phyloP scores from a whole-genome alignment of 2,888 invertebrate genomes.

The Kryphioiulus occultus region DNA sequence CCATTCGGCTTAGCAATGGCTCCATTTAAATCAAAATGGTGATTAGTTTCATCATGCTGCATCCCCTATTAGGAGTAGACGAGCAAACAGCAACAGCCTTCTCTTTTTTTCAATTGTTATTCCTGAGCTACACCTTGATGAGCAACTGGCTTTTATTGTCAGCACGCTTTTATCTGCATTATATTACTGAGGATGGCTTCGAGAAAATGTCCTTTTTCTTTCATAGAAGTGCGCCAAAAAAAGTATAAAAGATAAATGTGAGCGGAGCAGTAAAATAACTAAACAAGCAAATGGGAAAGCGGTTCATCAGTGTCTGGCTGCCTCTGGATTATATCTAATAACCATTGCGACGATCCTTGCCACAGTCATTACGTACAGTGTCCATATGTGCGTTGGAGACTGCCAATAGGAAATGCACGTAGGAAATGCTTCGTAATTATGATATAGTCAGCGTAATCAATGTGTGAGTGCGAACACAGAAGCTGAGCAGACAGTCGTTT shows the following conservation, averaged over 20 bases:
- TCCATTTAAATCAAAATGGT: constrained; percentile 36
- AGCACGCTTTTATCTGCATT: constrained; percentile 35
- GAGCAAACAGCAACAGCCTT: neutral
- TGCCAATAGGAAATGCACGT: neutral
- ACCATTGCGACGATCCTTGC: constrained; percentile 22
- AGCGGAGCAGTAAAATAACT: neutral
- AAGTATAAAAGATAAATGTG: constrained; percentile 28
- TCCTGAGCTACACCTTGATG: constrained; percentile 24
- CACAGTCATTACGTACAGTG: constrained; percentile 17
- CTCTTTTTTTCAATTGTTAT: constrained; percentile 17
- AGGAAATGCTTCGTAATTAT: constrained; percentile 10
- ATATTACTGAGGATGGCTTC: neutral
- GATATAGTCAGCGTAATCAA: constrained; percentile 27
- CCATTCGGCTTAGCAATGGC: constrained; percentile 1
- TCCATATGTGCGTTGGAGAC: neutral
- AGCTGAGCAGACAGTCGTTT: neutral
- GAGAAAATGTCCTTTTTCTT: constrained; percentile 7
- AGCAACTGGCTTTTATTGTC: constrained; percentile 39
- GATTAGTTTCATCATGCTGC: neutral
- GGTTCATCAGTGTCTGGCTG: constrained; percentile 36
- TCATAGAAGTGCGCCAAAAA: neutral
- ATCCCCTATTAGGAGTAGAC: neutral
- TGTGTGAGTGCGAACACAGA: neutral
- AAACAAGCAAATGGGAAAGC: constrained; percentile 9
- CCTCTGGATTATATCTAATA: constrained; percentile 36